A percentile compares a stretch with the other conserved stretches of the same genome.
Evolutionary conservation across 2,888 invertebrate species (phyloP).

Genomic region (Cybosia mesomella): DNA sequence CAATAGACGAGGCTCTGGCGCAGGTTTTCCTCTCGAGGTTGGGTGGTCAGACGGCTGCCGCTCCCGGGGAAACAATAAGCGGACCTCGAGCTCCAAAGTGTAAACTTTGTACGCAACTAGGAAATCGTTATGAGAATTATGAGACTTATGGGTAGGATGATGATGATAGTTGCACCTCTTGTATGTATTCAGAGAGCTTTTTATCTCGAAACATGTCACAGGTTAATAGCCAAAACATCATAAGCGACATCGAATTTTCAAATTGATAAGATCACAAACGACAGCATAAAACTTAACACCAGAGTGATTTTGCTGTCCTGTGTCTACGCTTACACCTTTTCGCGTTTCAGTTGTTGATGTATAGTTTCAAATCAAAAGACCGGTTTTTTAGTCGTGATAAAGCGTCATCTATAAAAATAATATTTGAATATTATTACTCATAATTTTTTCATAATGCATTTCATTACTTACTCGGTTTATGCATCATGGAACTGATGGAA

Average conservation of each 20-base stretch:
- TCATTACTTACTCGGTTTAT: slow-evolving; percentile 24
- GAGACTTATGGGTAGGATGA: too few species aligned
- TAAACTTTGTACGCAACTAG: too few species aligned
- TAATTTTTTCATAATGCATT: slow-evolving; percentile 9
- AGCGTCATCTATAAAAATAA: not conserved
- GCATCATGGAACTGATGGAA: slow-evolving; percentile 34
- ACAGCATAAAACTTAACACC: not conserved
- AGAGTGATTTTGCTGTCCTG: too few species aligned
- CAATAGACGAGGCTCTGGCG: too few species aligned
- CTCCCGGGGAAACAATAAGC: too few species aligned
- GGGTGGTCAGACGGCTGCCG: too few species aligned
- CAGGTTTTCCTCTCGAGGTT: too few species aligned
- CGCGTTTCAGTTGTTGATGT: not conserved
- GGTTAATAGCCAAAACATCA: not conserved
- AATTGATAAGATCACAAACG: not conserved
- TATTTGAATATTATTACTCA: slow-evolving; percentile 5
- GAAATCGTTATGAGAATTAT: too few species aligned
- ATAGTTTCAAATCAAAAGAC: not conserved
- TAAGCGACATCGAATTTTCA: not conserved
- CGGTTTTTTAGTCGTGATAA: not conserved
- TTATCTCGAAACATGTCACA: not conserved
- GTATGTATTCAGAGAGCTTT: too few species aligned
- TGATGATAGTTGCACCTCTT: too few species aligned
- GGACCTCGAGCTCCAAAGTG: too few species aligned
- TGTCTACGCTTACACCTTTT: too few species aligned